Evolutionary conservation across 2,888 invertebrate species (phyloP), one percentile per base, ranked within the genome.

Genomic region (Pseudanteris insignis): DNA sequence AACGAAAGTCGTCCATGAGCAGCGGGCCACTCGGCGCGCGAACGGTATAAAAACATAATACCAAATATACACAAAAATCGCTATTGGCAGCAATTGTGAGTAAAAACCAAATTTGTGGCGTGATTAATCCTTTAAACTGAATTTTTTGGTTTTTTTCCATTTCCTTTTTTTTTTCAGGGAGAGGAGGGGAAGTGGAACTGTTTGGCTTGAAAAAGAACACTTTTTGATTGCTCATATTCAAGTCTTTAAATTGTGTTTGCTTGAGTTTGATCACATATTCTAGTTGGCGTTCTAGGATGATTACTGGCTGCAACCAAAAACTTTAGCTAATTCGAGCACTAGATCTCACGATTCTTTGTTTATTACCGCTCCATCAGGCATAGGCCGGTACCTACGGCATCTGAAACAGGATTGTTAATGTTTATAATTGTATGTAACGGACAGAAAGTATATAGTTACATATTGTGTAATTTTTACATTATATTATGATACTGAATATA

Each of bases 321-420:
- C 66, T 70, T 71, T 66, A 62, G 55, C 60, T 63, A 43, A 54
- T 32, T 67, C 62, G 26, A 64, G 59, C 50, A 67, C 65, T 70
- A 69, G 75, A 60, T 68, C 78, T 79, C 79, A 78, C 78, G 78
- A 77, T 63, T 79, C 78, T 68, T 73, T 71, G 70, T 74, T 75
- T 61, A 72, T 68, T 71, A 78, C 71, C 53, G 78, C 72, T 65
- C 73, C 68, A 48, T 79, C 78, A 47, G 78, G 76, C 69, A 79
- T 75, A 64, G 78, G 79, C 69, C 76, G 73, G 70, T 76, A 79
- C 72, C 79, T 73, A 61, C 79, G 77, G 63, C 79, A 79, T 67
- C 79, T 79, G 66, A 5, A 73, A 73, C 33, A 57, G n/a, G n/a
- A 21, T 21, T n/a, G n/a, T n/a, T n/a, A n/a, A n/a, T n/a, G n/a